Conservation (phyloP, 2,797 vertebrate species). For the Sebastes kiyomatsui region DNA sequence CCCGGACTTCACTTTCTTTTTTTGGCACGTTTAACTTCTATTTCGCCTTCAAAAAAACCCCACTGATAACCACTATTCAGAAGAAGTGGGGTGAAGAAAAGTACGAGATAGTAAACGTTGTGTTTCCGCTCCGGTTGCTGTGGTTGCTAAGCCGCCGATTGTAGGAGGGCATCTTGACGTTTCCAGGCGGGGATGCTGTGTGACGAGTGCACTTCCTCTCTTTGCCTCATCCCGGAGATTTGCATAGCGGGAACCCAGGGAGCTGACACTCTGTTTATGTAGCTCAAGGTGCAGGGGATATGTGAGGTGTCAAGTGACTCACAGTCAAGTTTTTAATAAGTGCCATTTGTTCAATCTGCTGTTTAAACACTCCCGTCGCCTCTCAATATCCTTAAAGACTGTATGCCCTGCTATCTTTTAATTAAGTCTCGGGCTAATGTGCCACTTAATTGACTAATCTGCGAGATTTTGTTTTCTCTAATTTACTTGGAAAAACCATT, state of each 20-base stretch:
- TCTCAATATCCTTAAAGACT: conserved; percentile 82
- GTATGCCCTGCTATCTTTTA: conserved; percentile 84
- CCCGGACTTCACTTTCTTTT: conserved; percentile 9
- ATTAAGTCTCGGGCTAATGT: conserved; percentile 88
- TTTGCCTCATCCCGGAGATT: conserved; percentile 73
- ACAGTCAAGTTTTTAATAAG: conserved; percentile 87
- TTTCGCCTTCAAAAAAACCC: conserved; percentile 39
- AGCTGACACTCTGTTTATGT: conserved; percentile 86
- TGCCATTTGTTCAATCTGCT: conserved; percentile 86
- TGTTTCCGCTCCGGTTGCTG: conserved; percentile 40
- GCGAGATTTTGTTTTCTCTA: conserved; percentile 88
- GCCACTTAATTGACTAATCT: conserved; percentile 88
- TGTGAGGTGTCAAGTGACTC: conserved; percentile 87
- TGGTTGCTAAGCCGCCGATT: conserved; percentile 67
- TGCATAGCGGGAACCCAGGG: conserved; percentile 77
- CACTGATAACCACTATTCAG: conserved; percentile 34
- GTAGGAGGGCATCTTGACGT: conserved; percentile 67
- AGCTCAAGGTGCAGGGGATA: conserved; percentile 80
- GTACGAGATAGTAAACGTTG: conserved; percentile 21
- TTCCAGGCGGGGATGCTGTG: conserved; percentile 63
- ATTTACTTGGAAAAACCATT: conserved; percentile 86
- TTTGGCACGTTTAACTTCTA: conserved; percentile 17
- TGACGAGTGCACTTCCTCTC: conserved; percentile 59
- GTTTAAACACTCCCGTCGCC: conserved; percentile 84
- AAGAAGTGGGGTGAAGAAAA: conserved; percentile 10